Evolutionary conservation across 2,888 invertebrate genomes (phyloP), one percentile per base, ranked within the genome.

Genomic region (Prosopocoilus inquinatus): DNA sequence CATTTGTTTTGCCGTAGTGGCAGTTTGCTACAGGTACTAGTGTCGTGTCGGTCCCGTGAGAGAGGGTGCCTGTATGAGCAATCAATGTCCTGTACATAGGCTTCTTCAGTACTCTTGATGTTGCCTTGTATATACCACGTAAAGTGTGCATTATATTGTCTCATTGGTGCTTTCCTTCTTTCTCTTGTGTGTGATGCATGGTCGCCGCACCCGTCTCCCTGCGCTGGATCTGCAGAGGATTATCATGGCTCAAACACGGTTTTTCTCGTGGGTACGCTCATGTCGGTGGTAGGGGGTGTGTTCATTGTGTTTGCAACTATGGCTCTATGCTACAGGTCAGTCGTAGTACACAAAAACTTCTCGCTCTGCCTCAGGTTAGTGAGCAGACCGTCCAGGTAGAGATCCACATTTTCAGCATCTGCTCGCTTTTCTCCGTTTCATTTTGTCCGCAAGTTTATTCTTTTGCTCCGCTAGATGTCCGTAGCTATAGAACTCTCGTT

Each of bases 321-420:
- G 91, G 95, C 95, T 86, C 91, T 95, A 87, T 95, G 95, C 91
- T 95, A 95, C 92, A 93, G 94, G 93, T 94, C 93, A 92, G 93
- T 93, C 88, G 93, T 93, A 90, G 93, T 94, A 89, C 92, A 94
- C 91, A 92, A 91, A 91, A 93, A 92, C 91, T 91, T 92, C 91
- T 92, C 91, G 90, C 91, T 92, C 88, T 93, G 93, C 89, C 91
- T 93, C 90, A 93, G 93, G 93, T 94, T 92, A 93, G 93, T 93
- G 89, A 88, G 90, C 90, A 90, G 90, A 88, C 87, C 84, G 85
- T 85, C 83, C 84, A 84, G 84, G 84, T 85, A 85, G 85, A 84
- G 71, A 74, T 72, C 71, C 72, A 74, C 74, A 72, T 73, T 72
- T 68, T 74, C 72, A 73, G 75, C 75, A 74, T 75, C 72, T 70